A percentile compares a stretch with the other conserved stretches of the same genome.
These are phyloP conservation scores for Porites divaricata DNA, from an alignment of 92 coral and sea anemone species.

Conservation along the genomic window DNA sequence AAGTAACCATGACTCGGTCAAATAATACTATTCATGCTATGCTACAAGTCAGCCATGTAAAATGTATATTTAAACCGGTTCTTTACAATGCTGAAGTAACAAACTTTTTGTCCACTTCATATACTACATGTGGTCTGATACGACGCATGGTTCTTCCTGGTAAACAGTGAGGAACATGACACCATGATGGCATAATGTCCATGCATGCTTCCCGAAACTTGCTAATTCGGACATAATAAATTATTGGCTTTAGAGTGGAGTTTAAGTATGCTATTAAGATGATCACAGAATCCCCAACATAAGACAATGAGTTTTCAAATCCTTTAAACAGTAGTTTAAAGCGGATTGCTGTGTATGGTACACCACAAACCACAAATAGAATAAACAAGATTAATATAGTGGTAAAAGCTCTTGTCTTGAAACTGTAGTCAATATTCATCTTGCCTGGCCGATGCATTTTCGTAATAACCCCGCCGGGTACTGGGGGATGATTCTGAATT, in stretches of 20 bases:
- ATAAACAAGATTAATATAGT: slow-evolving; percentile 92
- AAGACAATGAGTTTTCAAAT: slow-evolving; percentile 46
- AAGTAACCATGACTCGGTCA: neutral
- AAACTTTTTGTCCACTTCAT: slow-evolving; percentile 87
- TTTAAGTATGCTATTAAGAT: slow-evolving; percentile 88
- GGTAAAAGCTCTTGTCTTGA: slow-evolving; percentile 95
- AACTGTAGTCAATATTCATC: slow-evolving; percentile 97
- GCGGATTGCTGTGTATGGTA: slow-evolving; percentile 76
- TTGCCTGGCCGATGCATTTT: slow-evolving; percentile 94
- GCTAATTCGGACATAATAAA: slow-evolving; percentile 88
- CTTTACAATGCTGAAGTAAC: slow-evolving; percentile 75
- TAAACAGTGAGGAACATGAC: slow-evolving; percentile 86
- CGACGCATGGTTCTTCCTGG: slow-evolving; percentile 97
- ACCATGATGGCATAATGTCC: slow-evolving; percentile 96
- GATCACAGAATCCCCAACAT: slow-evolving; percentile 63
- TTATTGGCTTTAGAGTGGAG: slow-evolving; percentile 88
- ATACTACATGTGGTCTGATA: slow-evolving; percentile 91
- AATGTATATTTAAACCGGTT: neutral
- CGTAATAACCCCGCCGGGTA: slow-evolving; percentile 79
- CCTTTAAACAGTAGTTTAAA: slow-evolving; percentile 69
- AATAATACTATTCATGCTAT: neutral
- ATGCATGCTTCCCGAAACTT: slow-evolving; percentile 96
- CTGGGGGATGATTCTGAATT: slow-evolving; percentile 94
- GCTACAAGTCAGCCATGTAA: neutral
- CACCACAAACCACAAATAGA: slow-evolving; percentile 77